phyloP scores from a whole-genome alignment of 2,888 invertebrate genomes.

The Spilosoma lubricipeda region DNA sequence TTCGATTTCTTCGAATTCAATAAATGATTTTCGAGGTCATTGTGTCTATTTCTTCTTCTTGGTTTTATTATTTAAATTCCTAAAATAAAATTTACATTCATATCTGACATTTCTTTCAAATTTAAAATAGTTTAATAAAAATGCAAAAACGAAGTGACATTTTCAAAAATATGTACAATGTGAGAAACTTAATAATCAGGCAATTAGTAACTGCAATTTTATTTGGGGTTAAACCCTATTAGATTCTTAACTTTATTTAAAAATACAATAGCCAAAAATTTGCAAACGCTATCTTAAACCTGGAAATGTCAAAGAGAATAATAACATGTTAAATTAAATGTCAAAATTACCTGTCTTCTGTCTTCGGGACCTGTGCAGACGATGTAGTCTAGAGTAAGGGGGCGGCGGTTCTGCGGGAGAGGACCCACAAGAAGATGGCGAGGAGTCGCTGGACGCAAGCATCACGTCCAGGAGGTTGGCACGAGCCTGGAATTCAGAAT shows the following conservation, averaged over 20 bases:
- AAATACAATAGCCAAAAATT: not conserved
- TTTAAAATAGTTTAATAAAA: not conserved
- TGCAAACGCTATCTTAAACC: not conserved
- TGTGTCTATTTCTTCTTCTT: not conserved
- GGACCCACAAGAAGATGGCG: constrained; percentile 89
- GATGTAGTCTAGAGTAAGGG: constrained; percentile 89
- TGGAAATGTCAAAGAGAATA: constrained; percentile 1
- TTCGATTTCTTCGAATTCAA: too few species aligned
- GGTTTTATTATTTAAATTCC: not conserved
- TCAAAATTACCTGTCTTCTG: constrained; percentile 90
- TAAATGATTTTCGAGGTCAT: not conserved
- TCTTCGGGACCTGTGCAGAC: constrained; percentile 90
- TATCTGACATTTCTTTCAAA: constrained; percentile 4
- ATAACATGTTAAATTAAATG: not conserved
- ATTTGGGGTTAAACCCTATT: not conserved
- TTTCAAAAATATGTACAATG: not conserved
- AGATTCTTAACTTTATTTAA: too few species aligned
- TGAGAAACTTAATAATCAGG: not conserved
- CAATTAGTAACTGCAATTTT: not conserved
- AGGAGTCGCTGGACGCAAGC: constrained; percentile 91
- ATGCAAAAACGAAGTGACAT: not conserved
- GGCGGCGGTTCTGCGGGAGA: constrained; percentile 82
- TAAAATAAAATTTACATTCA: not conserved
- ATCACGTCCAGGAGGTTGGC: constrained; percentile 92
- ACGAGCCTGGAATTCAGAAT: constrained; percentile 85